Evolutionary conservation across 2,113 vertebrate species (phyloP), one percentile per base, ranked within the genome.

Genomic region (Donacobius atricapilla): DNA sequence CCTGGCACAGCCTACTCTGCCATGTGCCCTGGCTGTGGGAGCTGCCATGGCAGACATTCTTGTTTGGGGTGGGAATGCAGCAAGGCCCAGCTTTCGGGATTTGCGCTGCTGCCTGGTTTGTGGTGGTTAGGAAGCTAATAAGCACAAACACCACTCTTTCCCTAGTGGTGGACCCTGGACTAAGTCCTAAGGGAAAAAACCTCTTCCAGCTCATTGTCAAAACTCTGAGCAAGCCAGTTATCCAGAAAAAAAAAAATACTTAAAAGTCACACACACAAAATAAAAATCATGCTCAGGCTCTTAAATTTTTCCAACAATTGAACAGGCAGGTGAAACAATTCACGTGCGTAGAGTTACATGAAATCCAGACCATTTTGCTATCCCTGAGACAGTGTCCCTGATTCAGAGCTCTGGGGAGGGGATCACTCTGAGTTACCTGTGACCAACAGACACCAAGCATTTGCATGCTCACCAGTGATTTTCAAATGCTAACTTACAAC

Each of bases 71-170:
- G 56, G 89, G 78, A 76, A 45, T 5, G 35, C 56, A 71, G 63
- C 61, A 83, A 20, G 23, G 47, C 11, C 4, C 81, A 61, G 71
- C 35, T 31, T 37, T 31, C 0, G 0, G 79, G 53, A 31, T 83
- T 60, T 53, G 76, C 21, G 2, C 39, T 45, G 33, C 54, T 76
- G 40, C 5, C 0, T 0, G 0, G 19, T 39, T 30, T 24, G 75
- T n/a, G 53, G 40, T 1, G 4, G 13, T 21, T 28, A 19, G 58
- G 40, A 71, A 60, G 44, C 9, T 33, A 28, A 22, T 16, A 40
- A 72, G 31, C 50, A 65, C n/a, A 16, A 40, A 44, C 6, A 13
- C 15, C 4, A 0, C 45, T 54, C 37, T 60, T 78, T 44, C 50
- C 60, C 44, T 23, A 40, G 51, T 0, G 2, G 7, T 35, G 47